Base-by-base conservation (phyloP, 2,797 vertebrate genomes). In the Huso huso region DNA sequence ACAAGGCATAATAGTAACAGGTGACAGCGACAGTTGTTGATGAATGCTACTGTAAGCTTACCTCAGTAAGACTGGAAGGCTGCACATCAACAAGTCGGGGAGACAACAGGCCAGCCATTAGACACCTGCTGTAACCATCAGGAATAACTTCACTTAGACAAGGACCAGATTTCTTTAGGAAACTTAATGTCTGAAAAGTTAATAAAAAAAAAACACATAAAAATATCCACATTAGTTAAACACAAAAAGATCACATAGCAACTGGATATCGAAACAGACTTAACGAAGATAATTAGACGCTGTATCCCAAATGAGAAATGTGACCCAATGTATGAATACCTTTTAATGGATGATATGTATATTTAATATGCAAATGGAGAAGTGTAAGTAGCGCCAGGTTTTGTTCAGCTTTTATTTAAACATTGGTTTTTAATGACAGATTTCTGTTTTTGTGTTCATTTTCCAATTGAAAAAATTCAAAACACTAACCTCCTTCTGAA, bases 91-190 rank as follows among this genome's bases (percentile, higher is more conserved):
- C 72, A 68, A 91, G 84, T 70, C 91, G 92, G 72, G 94, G 89
- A 65, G 94, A 93, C 3, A 99, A 87, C 6, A 98, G 86, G n/a
- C 96, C 95, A 48, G 96, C 95, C 76, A 92, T 81, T 75, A 98
- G 92, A 83, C 95, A 97, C 71, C 92, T 91, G 8, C 90, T 92
- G 76, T 95, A 99, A 78, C 89, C 87, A 70, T 89, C 90, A 62
- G 81, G 90, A 82, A 98, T 92, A 70, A 87, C 75, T 72, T 96
- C 93, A 79, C 85, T 91, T 77, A 95, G 88, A 69, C 83, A 92
- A 52, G 90, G 89, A 75, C 89, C 91, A 50, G 91, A 91, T 75
- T 92, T 95, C 88, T 92, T 97, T 78, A 99, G 85, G 79, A 93
- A 95, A 74, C 91, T 90, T 82, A 97, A 84, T 1, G 95, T 93